Evolutionary conservation across 2,797 vertebrate genomes (phyloP), one percentile per base, ranked within the genome.

Genomic region (Sebastes goodei): DNA sequence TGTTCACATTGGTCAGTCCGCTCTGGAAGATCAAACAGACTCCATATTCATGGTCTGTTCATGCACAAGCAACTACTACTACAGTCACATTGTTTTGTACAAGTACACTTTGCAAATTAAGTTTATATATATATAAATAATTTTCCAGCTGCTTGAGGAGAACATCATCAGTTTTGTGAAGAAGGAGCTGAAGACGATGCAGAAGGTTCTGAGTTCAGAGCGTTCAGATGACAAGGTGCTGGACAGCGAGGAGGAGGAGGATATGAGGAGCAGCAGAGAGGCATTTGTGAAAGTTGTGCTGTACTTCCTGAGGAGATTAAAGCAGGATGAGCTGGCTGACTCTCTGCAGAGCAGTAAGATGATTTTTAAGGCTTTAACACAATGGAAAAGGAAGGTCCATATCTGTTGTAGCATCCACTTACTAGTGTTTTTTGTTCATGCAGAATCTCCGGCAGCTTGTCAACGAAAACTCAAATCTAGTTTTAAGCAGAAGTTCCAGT

Each of bases 1-100:
- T 42, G 38, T 42, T 42, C 38, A 42, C 38, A 15, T 42, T 42
- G 38, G 38, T 42, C 38, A 42, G 20, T 42, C 12, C 69, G n/a
- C 6, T 8, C 12, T 2, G 21, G 55, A 75, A n/a, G 60, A 25
- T 70, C 17, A 38, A 38, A 46, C 33, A 10, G 61, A 74, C 14
- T 56, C 61, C 12, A 21, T 75, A 57, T 85, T 78, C 52, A 67
- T n/a, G 80, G 80, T 82, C 1, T n/a, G 73, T 71, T 59, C 15
- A 65, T n/a, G 2, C 8, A 42, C 14, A 67, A 66, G 4, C 20
- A 42, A 42, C 38, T 42, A 5, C 38, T 42, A 8, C 25, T 20
- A 25, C n/a, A 21, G 2, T 25, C 9, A 35, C 14, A 21, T 8
- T 6, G 10, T 20, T 46, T 42, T 42, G 14, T 27, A 6, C 27